Base-by-base conservation (phyloP, 2,888 invertebrate genomes). In the Cosmia trapezina region DNA sequence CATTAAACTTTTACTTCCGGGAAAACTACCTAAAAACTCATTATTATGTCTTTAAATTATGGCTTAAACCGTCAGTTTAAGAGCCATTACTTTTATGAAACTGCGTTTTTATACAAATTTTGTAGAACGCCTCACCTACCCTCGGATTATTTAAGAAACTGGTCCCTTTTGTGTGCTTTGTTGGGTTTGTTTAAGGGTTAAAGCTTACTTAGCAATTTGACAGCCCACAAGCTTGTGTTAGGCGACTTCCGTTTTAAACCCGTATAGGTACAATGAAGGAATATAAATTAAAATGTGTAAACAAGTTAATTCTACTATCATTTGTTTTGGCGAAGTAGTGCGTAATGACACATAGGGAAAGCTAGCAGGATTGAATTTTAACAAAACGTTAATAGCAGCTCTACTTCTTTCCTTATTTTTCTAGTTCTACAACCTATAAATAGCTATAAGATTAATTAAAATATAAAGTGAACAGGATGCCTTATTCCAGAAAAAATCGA, bases 91-190 rank as follows among this genome's bases (percentile, higher is more conserved):
- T 85, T 86, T 84, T 76, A 76, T 74, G 70, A 84, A 83, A 85
- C 79, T 83, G 78, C 70, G 80, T 86, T 83, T 89, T 85, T 84
- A 83, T 79, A 83, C 70, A 77, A 78, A 83, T 86, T 86, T 83
- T 74, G 68, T 77, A 81, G 86, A 87, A 81, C 70, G 76, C 69
- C 72, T 78, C 71, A 81, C 81, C 70, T 78, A 74, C 72, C 71
- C 71, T 75, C 64, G 70, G 83, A 86, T 86, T 88, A 88, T 90
- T 86, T 89, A 89, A 89, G 88, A 89, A 90, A 87, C 72, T 82
- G 71, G 81, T 78, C 85, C 86, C 88, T 88, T 90, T 89, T 87
- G 80, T 86, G 74, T 78, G 83, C 80, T 83, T 87, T 80, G 80
- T 85, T 78, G 76, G 78, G 84, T 85, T 86, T 85, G 81, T 86